Conservation (phyloP, 2,888 invertebrate species). For the Folsomia candida region DNA sequence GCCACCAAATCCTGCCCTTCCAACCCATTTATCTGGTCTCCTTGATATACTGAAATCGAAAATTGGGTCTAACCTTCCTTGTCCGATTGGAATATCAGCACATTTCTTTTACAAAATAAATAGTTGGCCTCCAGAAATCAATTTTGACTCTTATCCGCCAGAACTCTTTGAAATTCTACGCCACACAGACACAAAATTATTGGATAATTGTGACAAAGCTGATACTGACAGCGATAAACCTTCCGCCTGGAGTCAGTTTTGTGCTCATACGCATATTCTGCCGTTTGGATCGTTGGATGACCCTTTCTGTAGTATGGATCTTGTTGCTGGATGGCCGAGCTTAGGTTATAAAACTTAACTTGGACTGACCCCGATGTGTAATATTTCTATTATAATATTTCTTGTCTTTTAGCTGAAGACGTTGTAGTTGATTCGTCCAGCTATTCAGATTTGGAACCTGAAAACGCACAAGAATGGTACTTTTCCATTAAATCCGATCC, state of each 20-base stretch:
- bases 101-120: slow-evolving; percentile 71
- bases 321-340: slow-evolving; percentile 79
- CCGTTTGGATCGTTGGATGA: slow-evolving; percentile 49
- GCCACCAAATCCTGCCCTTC: slow-evolving; percentile 70
- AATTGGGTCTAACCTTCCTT: slow-evolving; percentile 63
- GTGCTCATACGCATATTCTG: slow-evolving; percentile 37
- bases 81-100: slow-evolving; percentile 68
- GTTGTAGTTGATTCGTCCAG: slow-evolving; percentile 82
- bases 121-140: slow-evolving; percentile 56
- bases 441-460: slow-evolving; percentile 83
- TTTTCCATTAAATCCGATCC: slow-evolving; percentile 53
- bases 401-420: slow-evolving; percentile 77
- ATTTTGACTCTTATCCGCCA: slow-evolving; percentile 43
- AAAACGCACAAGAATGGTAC: slow-evolving; percentile 71
- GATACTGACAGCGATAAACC: no score
- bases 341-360: no score
- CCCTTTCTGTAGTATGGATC: slow-evolving; percentile 44
- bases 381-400: no score
- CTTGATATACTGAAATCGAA: slow-evolving; percentile 86
- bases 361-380: no score
- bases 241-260: slow-evolving; percentile 25
- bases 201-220: neutral
- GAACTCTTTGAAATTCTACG: slow-evolving; percentile 42
- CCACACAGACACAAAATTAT: neutral
- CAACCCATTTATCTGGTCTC: slow-evolving; percentile 75